Evolutionary conservation across 2,797 vertebrate genomes (phyloP), one percentile per base, ranked within the genome.

Genomic region (Eulemur albifrons): DNA sequence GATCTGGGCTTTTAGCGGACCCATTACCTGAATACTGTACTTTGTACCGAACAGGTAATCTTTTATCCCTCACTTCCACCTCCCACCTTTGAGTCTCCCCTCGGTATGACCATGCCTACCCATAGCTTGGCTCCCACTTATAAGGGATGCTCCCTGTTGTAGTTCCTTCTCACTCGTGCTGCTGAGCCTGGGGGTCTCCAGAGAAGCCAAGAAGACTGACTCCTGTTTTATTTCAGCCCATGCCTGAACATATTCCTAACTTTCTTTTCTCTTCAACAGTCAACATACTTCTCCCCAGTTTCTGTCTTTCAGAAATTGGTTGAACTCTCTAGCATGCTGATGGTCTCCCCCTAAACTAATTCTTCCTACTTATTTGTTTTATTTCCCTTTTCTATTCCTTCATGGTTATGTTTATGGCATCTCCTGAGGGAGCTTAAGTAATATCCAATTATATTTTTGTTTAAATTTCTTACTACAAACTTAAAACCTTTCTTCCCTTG

Each of bases 391-490:
- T 63, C 23, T 43, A 43, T 69, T 87, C 35, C 20, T 91, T 89
- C 2, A 6, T 32, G 14, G 30, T 88, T 77, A 90, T 92, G 96
- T 59, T 92, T 59, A 72, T 92, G 35, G 8, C 8, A 15, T 86
- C 59, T 95, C 12, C 57, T 63, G 35, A 83, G 50, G 63, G 95
- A 73, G 9, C 20, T 57, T 92, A 77, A 88, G 72, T 76, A 70
- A 35, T 67, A 35, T 25, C 27, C 59, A 25, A 79, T 97, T 95
- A 75, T 35, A 92, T 57, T 86, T 96, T 81, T 96, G 50, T 90
- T 94, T 84, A 72, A 72, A 54, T 86, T 70, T 95, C 23, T 88
- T 88, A 86, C 54, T 61, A 67, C 12, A 75, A 94, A 65, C 7
- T 4, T 81, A 88, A 88, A 40, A 21, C 35, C 35, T n/a, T 67